These are phyloP conservation scores for Eucriotettix oculatus DNA, from an alignment of 2,888 invertebrate species.

Conservation along the genomic window DNA sequence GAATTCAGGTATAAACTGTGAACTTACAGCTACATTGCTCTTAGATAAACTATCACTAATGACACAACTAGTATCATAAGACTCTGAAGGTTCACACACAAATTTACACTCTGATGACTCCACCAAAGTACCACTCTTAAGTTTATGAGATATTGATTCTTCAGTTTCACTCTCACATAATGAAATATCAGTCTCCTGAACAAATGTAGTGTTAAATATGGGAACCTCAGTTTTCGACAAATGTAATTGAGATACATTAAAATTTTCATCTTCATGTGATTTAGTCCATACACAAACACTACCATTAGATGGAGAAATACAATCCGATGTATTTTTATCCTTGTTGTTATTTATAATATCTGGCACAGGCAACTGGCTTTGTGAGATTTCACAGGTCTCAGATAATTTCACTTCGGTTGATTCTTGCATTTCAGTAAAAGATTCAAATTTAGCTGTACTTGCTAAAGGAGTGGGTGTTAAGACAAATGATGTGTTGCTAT, in stretches of 20 bases:
- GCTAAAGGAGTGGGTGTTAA: neutral
- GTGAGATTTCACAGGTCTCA: neutral
- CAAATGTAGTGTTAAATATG: too few relatives aligned
- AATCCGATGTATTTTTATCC: neutral
- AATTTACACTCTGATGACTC: too few relatives aligned
- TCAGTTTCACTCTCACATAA: too few relatives aligned
- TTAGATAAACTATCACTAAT: too few relatives aligned
- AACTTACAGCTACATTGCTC: too few relatives aligned
- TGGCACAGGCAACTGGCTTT: neutral
- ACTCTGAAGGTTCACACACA: too few relatives aligned
- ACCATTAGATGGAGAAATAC: neutral
- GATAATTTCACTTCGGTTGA: neutral
- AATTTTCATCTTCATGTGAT: conserved; percentile 1
- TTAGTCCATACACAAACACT: neutral
- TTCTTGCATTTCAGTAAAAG: neutral
- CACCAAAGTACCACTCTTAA: too few relatives aligned
- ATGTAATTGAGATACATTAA: neutral
- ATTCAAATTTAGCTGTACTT: neutral
- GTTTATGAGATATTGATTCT: too few relatives aligned
- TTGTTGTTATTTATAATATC: conserved; percentile 2
- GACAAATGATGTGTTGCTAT: conserved; percentile 3
- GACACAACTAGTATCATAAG: too few relatives aligned
- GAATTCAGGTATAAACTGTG: too few relatives aligned
- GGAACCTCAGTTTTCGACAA: neutral
- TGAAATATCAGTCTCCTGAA: too few relatives aligned